phyloP scores from a whole-genome alignment of 2,797 vertebrate genomes.

The Microctenopoma lineatum region DNA sequence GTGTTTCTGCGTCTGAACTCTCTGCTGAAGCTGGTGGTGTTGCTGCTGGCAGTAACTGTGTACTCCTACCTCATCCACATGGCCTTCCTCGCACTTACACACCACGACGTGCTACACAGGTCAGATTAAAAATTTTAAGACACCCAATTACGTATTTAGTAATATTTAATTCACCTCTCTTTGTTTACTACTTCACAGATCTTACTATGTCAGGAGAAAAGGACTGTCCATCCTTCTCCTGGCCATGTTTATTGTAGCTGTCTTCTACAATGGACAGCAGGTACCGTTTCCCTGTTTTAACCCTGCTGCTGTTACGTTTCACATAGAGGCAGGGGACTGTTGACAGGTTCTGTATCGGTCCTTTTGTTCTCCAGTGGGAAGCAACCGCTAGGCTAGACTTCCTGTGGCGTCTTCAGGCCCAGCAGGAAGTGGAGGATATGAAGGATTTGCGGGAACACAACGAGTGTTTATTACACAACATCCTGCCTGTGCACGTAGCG shows the following conservation, averaged over 20 bases:
- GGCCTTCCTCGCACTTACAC: slow-evolving; percentile 63
- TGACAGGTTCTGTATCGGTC: slow-evolving; percentile 2
- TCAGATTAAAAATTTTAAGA: slow-evolving; percentile 4
- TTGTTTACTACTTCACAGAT: slow-evolving; percentile 57
- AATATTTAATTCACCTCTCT: too few species aligned
- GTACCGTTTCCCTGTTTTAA: slow-evolving; percentile 47
- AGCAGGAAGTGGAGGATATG: slow-evolving; percentile 87
- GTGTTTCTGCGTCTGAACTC: slow-evolving; percentile 84
- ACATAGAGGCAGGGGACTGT: not conserved
- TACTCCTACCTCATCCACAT: slow-evolving; percentile 82
- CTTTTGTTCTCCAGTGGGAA: slow-evolving; percentile 79
- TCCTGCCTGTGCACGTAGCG: slow-evolving; percentile 82
- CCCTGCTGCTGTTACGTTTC: not conserved
- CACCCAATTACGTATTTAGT: too few species aligned
- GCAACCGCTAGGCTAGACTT: slow-evolving; percentile 84
- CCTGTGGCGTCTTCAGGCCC: slow-evolving; percentile 85
- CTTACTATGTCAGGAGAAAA: slow-evolving; percentile 81
- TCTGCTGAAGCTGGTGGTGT: slow-evolving; percentile 79
- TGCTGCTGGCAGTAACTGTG: slow-evolving; percentile 74
- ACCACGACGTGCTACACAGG: slow-evolving; percentile 62
- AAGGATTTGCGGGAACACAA: slow-evolving; percentile 84
- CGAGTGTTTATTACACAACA: slow-evolving; percentile 83
- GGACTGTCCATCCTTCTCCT: slow-evolving; percentile 81
- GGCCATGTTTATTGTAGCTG: slow-evolving; percentile 82
- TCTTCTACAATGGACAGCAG: slow-evolving; percentile 85